These are phyloP conservation scores for Digitonthophagus gazella DNA, from an alignment of 2,888 invertebrate species.

Conservation along the genomic window DNA sequence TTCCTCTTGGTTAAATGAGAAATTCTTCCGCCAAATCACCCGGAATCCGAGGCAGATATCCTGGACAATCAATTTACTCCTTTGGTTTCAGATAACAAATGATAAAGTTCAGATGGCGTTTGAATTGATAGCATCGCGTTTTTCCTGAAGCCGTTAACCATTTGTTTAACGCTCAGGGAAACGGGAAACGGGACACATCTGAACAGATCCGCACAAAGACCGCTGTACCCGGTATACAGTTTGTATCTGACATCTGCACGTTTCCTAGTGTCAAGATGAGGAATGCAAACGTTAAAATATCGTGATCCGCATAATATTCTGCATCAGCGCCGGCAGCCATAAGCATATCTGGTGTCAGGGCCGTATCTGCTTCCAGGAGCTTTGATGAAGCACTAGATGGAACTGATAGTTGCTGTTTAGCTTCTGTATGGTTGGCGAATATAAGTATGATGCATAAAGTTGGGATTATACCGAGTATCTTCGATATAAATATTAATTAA, in stretches of 20 bases:
- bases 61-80: not conserved
- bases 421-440: not conserved
- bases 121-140: not conserved
- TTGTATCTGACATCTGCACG: slow-evolving; percentile 14
- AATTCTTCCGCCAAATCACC: not conserved
- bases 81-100: not conserved
- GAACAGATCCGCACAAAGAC: not conserved
- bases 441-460: not conserved
- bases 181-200: not conserved
- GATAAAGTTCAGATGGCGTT: not conserved
- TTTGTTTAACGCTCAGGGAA: not conserved
- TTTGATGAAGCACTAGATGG: not conserved
- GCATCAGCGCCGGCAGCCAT: not conserved
- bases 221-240: not conserved
- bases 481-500: too few species aligned
- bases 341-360: not conserved
- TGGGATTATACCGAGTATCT: too few species aligned
- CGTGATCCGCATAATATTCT: slow-evolving; percentile 15
- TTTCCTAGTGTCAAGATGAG: slow-evolving; percentile 17
- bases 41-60: not conserved
- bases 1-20: not conserved
- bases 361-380: not conserved
- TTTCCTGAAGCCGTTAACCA: not conserved
- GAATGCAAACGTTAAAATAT: slow-evolving; percentile 15
- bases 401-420: not conserved